A percentile compares a stretch with the other conserved stretches of the same genome.
phyloP scores from a whole-genome alignment of 2,888 invertebrate species.

The Eupithecia pulchellata region DNA sequence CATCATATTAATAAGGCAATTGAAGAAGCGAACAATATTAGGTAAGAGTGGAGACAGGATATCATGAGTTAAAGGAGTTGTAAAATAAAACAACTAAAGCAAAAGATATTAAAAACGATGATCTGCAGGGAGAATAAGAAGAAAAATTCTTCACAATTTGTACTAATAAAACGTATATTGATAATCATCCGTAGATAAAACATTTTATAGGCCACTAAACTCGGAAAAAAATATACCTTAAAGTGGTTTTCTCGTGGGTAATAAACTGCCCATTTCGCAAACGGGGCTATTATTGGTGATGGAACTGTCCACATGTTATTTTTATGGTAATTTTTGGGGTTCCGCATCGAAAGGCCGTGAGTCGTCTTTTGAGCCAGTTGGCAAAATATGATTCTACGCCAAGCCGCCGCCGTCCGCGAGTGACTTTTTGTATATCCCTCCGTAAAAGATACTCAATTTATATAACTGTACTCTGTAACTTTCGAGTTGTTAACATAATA shows the following conservation, averaged over 20 bases:
- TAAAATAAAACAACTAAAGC: neutral
- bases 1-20: conserved; percentile 30
- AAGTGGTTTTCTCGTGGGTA: conserved; percentile 16
- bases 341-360: neutral
- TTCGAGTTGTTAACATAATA: neutral
- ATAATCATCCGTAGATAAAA: conserved; percentile 9
- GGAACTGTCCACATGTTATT: conserved; percentile 20
- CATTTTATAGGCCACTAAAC: conserved; percentile 22
- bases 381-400: too few relatives aligned
- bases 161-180: neutral
- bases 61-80: conserved; percentile 18
- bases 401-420: too few relatives aligned
- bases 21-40: conserved; percentile 22
- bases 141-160: neutral
- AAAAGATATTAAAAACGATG: neutral
- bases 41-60: conserved; percentile 27
- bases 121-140: neutral
- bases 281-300: conserved; percentile 23
- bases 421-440: neutral
- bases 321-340: conserved; percentile 30
- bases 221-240: conserved; percentile 21
- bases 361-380: neutral
- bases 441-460: neutral
- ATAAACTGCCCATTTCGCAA: conserved; percentile 33
- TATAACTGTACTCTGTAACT: neutral